phyloP scores from a whole-genome alignment of 2,113 vertebrate genomes.

The Hucho hucho region DNA sequence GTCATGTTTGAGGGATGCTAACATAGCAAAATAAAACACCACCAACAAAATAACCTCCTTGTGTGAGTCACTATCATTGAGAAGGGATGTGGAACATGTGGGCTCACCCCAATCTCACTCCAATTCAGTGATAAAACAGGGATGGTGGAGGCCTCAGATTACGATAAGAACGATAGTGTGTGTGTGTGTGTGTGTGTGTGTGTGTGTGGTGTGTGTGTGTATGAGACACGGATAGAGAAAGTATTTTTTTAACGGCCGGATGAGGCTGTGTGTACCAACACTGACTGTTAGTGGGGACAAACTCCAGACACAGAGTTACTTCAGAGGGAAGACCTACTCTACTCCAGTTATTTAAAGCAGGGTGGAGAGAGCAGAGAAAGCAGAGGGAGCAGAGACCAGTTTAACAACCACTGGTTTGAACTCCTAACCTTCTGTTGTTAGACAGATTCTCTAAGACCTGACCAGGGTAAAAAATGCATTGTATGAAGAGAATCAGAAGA shows the following conservation, averaged over 20 bases:
- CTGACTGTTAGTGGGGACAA: background rate
- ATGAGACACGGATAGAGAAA: background rate
- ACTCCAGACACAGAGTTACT: background rate
- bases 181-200: background rate
- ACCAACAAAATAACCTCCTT: background rate
- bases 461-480: background rate
- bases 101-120: background rate
- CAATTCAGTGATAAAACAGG: constrained; percentile 10
- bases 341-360: background rate
- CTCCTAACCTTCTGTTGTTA: background rate
- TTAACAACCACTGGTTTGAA: background rate
- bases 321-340: background rate
- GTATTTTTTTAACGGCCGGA: constrained; percentile 47
- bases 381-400: background rate
- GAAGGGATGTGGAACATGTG: background rate
- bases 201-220: background rate
- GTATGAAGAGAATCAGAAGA: background rate
- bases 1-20: background rate
- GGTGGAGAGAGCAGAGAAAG: background rate
- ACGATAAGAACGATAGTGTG: background rate
- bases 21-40: background rate
- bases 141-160: background rate
- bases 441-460: background rate
- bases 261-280: constrained; percentile 23
- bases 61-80: background rate